Base-by-base conservation (phyloP, 1,140 invertebrate species). In the Proctacanthus coquilletti region DNA sequence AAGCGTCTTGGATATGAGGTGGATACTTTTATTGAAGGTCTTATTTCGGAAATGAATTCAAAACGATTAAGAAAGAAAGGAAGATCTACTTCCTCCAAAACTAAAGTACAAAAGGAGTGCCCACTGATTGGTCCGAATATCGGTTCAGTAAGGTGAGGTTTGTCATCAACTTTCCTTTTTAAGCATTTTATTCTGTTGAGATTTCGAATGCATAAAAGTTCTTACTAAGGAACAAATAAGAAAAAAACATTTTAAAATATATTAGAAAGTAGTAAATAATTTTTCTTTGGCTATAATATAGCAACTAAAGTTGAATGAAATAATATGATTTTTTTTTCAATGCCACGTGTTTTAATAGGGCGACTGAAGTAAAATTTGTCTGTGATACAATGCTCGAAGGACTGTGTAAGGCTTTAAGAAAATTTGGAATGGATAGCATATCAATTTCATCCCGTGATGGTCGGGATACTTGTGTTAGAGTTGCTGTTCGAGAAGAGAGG, bases 341-440 rank as follows among this genome's bases (percentile, higher is more conserved):
- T 18, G 8, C 11, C 21, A 23, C 25, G 5, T 36, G 4, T 10
- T 27, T 27, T 38, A 34, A 10, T 18, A 38, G 37, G 6, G 46
- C 51, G 10, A 40, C 53, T n/a, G 38, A 51, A 39, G 39, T 65
- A 10, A 50, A 51, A 42, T 45, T 71, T n/a, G 62, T 74, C 4
- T 72, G 70, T 47, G 70, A 72, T 52, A 63, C 62, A 2, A 72
- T 66, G 61, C 34, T 74, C 5, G 59, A 61, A 39, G 65, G 63
- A 17, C 45, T 82, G 20, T 70, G 69, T 1, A 69, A 64, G 40
- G 63, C 70, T 43, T 53, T 83, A 18, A 57, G 79, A 27, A 69
- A 67, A 48, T 74, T 71, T 51, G 79, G 79, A 2, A 66, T 77
- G n/a, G 71, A 81, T 52, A 66, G 72, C 27, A 41, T 74, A 18